A percentile compares a stretch with the other conserved stretches of the same genome.
These are phyloP conservation scores for Lepidocyrtoides sp. DNA, from an alignment of 2,888 invertebrate species.

Conservation along the genomic window DNA sequence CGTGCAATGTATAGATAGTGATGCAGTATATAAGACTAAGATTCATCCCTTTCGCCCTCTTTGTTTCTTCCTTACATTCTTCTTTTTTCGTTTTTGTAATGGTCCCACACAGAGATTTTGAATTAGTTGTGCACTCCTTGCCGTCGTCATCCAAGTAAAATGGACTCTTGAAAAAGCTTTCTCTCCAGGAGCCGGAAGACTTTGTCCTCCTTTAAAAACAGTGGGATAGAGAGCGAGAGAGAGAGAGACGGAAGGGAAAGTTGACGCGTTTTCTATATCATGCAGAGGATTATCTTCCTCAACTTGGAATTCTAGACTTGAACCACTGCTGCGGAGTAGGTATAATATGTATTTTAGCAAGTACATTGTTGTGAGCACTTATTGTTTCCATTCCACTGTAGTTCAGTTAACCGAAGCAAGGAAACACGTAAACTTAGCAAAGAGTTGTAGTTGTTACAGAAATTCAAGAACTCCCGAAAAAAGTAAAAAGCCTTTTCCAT, in stretches of 20 bases:
- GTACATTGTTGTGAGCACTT: neutral
- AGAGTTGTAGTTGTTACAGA: conserved; percentile 28
- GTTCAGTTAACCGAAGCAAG: neutral
- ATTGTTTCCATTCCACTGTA: neutral
- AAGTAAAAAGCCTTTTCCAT: neutral
- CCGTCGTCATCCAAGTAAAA: conserved; percentile 45
- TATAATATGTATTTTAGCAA: neutral
- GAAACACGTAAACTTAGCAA: conserved; percentile 12
- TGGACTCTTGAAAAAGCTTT: conserved; percentile 70
- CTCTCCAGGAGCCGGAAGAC: conserved; percentile 72
- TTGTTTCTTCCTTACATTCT: neutral
- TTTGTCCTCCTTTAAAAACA: conserved; percentile 63
- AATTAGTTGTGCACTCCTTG: conserved; percentile 70
- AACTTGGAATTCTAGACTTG: neutral
- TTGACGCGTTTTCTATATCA: conserved; percentile 32
- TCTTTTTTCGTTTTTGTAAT: conserved; percentile 39
- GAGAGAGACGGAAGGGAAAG: too few species aligned
- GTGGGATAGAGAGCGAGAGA: too few species aligned
- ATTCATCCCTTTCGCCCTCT: neutral
- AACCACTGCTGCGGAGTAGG: neutral
- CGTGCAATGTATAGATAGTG: too few species aligned
- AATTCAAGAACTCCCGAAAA: conserved; percentile 39
- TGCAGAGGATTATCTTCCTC: neutral
- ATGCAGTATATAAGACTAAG: too few species aligned
- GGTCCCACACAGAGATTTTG: conserved; percentile 55